A percentile compares a stretch with the other conserved stretches of the same genome.
phyloP scores from a whole-genome alignment of 2,888 invertebrate genomes.

The Sesia bembeciformis region DNA sequence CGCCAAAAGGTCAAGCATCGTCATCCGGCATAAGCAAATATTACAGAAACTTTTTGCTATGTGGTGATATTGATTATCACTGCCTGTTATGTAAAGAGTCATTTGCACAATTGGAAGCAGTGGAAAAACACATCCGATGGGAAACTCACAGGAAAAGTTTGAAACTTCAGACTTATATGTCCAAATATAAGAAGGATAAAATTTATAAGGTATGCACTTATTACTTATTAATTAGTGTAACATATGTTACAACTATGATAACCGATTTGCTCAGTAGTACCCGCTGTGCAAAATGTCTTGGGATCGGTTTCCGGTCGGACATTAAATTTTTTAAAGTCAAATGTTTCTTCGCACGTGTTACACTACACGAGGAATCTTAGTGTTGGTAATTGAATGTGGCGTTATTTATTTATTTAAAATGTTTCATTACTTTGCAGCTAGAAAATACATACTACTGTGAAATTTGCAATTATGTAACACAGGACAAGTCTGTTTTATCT shows the following conservation, averaged over 20 bases:
- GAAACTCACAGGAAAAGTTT: constrained; percentile 33
- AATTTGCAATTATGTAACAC: constrained; percentile 28
- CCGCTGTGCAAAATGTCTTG: too few relatives aligned
- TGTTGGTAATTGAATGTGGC: neutral
- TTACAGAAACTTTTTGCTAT: constrained; percentile 40
- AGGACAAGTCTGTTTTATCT: constrained; percentile 8
- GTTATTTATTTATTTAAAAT: neutral
- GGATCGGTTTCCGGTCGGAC: too few relatives aligned
- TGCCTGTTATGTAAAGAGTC: constrained; percentile 42
- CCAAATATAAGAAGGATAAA: constrained; percentile 29
- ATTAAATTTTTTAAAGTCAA: neutral
- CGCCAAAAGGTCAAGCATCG: too few relatives aligned
- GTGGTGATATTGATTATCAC: constrained; percentile 33
- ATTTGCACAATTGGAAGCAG: constrained; percentile 17
- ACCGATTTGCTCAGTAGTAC: too few relatives aligned
- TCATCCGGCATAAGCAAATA: constrained; percentile 22
- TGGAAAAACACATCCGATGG: constrained; percentile 44
- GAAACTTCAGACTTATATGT: constrained; percentile 20
- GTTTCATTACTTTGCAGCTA: constrained; percentile 25
- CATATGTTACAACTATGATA: neutral
- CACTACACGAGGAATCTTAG: neutral
- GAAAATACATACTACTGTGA: constrained; percentile 33
- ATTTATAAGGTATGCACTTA: constrained; percentile 34
- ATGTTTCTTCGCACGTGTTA: neutral
- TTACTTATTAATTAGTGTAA: neutral